A percentile compares a stretch with the other conserved stretches of the same genome.
Conservation (phyloP, 2,797 vertebrate genomes). For the Gouania willdenowi region DNA sequence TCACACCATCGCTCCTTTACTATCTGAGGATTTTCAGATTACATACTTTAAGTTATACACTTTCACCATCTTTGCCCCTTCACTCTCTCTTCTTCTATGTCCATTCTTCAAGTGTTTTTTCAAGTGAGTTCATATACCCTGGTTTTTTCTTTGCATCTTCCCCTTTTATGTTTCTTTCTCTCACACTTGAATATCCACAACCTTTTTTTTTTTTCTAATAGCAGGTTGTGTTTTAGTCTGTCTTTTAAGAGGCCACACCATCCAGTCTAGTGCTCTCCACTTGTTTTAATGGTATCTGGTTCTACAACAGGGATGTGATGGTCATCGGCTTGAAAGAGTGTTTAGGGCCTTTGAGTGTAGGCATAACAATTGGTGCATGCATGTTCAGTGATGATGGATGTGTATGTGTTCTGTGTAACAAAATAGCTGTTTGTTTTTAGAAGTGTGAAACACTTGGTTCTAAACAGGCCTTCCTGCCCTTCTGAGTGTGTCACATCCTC, state of each 20-base stretch:
- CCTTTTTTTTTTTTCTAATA: slow-evolving; percentile 46
- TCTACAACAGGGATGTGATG: slow-evolving; percentile 42
- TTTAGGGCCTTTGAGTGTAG: slow-evolving; percentile 43
- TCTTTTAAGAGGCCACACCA: slow-evolving; percentile 54
- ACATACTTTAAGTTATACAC: slow-evolving; percentile 58
- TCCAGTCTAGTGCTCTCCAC: slow-evolving; percentile 61
- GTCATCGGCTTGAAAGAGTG: slow-evolving; percentile 59
- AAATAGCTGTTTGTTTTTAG: slow-evolving; percentile 34
- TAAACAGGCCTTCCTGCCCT: slow-evolving; percentile 1
- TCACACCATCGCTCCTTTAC: slow-evolving; percentile 35
- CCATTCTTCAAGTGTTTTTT: slow-evolving; percentile 41
- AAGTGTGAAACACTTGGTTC: slow-evolving; percentile 14
- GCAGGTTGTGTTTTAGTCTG: slow-evolving; percentile 66
- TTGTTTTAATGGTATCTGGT: slow-evolving; percentile 63
- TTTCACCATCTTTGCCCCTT: slow-evolving; percentile 11
- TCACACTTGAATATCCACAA: not conserved
- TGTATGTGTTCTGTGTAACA: not conserved
- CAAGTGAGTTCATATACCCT: slow-evolving; percentile 48
- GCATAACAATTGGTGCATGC: slow-evolving; percentile 22
- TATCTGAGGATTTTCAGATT: slow-evolving; percentile 50
- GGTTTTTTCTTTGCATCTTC: slow-evolving; percentile 8
- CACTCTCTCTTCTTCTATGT: slow-evolving; percentile 23
- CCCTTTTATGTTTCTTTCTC: too few relatives aligned
- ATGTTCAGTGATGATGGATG: slow-evolving; percentile 17
- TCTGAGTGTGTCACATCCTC: slow-evolving; percentile 1